Conservation (phyloP, 1,140 invertebrate species). For the Atta cephalotes region DNA sequence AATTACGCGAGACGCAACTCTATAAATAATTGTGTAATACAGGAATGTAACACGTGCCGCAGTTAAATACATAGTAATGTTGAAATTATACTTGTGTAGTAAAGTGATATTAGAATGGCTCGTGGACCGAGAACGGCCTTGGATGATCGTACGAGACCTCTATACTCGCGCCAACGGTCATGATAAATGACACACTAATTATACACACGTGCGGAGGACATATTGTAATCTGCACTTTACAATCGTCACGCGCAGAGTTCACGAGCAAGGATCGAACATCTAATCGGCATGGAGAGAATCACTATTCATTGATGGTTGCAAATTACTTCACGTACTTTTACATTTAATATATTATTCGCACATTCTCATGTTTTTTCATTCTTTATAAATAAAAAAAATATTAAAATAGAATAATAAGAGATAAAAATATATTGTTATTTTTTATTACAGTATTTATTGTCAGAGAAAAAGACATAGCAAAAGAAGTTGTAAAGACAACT, state of each 20-base stretch:
- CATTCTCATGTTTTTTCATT: too few relatives aligned
- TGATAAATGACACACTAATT: conserved; percentile 60
- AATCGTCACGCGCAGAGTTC: conserved; percentile 38
- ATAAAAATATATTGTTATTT: background rate
- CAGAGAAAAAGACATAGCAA: too few relatives aligned
- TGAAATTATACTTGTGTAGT: conserved; percentile 13
- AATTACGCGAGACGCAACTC: background rate
- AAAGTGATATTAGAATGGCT: conserved; percentile 15
- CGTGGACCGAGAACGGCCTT: conserved; percentile 29
- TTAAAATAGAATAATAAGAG: background rate
- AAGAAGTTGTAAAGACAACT: too few relatives aligned
- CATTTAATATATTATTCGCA: background rate
- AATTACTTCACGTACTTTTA: background rate
- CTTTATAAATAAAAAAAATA: background rate
- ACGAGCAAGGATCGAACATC: conserved; percentile 9
- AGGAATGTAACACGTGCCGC: conserved; percentile 21
- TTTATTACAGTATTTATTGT: background rate
- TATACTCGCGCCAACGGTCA: conserved; percentile 27
- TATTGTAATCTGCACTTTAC: conserved; percentile 28
- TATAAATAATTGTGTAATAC: background rate
- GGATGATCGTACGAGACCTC: conserved; percentile 39
- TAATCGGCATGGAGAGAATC: background rate
- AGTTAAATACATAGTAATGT: conserved; percentile 34
- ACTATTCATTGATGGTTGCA: background rate
- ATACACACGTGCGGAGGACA: conserved; percentile 58